Evolutionary conservation across 2,797 vertebrate genomes (phyloP), one percentile per base, ranked within the genome.

Genomic region (Pangasius djambal): DNA sequence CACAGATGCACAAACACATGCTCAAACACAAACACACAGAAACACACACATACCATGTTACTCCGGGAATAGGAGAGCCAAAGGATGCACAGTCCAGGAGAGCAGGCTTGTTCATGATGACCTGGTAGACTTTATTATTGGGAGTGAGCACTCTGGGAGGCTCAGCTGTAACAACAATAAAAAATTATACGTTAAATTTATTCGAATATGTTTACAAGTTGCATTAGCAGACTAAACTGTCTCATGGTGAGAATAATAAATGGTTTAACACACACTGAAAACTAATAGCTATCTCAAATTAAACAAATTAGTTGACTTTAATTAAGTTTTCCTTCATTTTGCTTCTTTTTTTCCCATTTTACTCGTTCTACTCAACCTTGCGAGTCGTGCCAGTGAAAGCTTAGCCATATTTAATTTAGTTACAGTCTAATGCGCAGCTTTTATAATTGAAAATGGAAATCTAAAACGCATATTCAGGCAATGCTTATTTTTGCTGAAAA

Each of bases 51-150:
- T 95, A 99, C 99, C 99, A 99, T 92, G 97, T 97, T 93, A 99
- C 95, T 92, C 95, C 94, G 57, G 99, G 99, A 84, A 97, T 95
- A 91, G 99, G 99, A 59, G 99, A 99, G n/a, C 98, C 98, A 91
- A 99, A 99, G 91, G 96, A 97, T 67, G 95, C 93, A 88, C 99
- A 99, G 88, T 99, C 97, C 37, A 99, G 91, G 40, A 97, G 84
- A 12, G 97, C 98, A 0, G 92, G 95, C 75, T 94, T 97, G 88
- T 99, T 97, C 91, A 93, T 94, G 8, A 99, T 99, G 91, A 99
- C 97, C 95, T 98, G 97, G 93, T 99, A 99, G 18, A 98, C 93
- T 90, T 96, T 96, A 94, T 98, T 95, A 90, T 94, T 82, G 18
- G 94, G 90, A 34, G 97, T 98, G 89, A 99, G 97, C 92, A 99